Evolutionary conservation across 2,797 vertebrate genomes (phyloP).

Genomic region (Tapirus indicus): DNA sequence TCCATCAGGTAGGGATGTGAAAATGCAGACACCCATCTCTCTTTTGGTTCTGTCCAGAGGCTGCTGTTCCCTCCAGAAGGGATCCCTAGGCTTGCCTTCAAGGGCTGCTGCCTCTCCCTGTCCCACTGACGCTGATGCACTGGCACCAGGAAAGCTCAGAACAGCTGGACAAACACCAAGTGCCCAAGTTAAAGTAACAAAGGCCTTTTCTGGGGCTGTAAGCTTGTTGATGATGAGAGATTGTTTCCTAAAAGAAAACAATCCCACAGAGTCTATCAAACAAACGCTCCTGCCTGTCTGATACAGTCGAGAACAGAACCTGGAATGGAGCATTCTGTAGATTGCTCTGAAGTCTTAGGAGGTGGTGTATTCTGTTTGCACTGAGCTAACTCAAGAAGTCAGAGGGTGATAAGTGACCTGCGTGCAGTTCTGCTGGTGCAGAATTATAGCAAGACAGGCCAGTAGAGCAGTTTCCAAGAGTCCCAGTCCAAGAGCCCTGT

Average conservation of each 20-base stretch:
- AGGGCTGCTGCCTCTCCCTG: neutral
- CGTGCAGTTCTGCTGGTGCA: neutral
- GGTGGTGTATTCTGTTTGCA: neutral
- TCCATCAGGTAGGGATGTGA: neutral
- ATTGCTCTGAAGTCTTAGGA: neutral
- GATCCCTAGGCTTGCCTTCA: neutral
- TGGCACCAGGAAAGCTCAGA: conserved; percentile 2
- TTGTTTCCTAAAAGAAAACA: conserved; percentile 61
- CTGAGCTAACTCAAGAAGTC: neutral
- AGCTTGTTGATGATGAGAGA: neutral
- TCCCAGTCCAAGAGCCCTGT: neutral
- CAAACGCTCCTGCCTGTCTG: conserved; percentile 44
- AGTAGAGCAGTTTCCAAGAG: neutral
- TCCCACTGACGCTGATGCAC: neutral
- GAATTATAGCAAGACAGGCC: neutral
- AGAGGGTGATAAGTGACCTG: neutral
- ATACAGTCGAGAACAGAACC: conserved; percentile 31
- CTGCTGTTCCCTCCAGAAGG: neutral
- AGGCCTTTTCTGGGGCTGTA: conserved; percentile 34
- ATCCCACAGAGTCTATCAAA: conserved; percentile 10
- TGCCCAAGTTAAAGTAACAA: conserved; percentile 59
- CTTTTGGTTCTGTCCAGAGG: neutral
- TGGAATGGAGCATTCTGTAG: neutral
- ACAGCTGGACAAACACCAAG: conserved; percentile 66
- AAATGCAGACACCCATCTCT: neutral